These are phyloP conservation scores for Eupeodes latifasciatus DNA, from an alignment of 2,888 invertebrate genomes.

Conservation along the genomic window DNA sequence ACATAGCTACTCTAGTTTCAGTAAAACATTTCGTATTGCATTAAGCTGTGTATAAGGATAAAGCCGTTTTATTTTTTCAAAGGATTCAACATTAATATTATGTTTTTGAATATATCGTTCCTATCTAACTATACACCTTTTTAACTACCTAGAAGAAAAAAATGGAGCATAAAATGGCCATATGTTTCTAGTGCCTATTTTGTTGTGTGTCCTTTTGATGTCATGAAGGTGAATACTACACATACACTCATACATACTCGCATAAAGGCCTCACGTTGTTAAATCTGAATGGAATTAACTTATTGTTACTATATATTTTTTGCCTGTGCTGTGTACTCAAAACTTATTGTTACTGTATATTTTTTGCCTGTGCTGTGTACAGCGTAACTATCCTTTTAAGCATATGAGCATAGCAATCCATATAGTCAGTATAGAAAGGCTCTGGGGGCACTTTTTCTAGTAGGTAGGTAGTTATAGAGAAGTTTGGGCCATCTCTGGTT, in stretches of 20 bases:
- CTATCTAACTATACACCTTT: background rate
- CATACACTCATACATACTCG: background rate
- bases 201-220: conserved; percentile 54
- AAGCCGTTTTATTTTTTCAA: conserved; percentile 25
- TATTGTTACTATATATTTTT: conserved; percentile 43
- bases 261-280: conserved; percentile 51
- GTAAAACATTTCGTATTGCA: conserved; percentile 59
- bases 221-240: conserved; percentile 43
- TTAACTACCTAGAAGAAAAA: too few relatives aligned
- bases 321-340: background rate
- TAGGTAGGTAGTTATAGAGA: background rate
- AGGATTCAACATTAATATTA: conserved; percentile 29
- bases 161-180: conserved; percentile 53
- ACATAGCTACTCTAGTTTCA: background rate
- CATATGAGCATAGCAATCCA: background rate
- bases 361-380: background rate
- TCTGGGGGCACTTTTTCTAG: conserved; percentile 31
- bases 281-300: conserved; percentile 67
- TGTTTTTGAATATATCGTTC: background rate
- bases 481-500: conserved; percentile 17
- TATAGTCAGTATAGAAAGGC: background rate
- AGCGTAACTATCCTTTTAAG: background rate
- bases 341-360: conserved; percentile 53
- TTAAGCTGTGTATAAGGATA: conserved; percentile 55
- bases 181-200: conserved; percentile 54